Base-by-base conservation (phyloP, 2,113 vertebrate species). In the Brachypodius melanocephalos region DNA sequence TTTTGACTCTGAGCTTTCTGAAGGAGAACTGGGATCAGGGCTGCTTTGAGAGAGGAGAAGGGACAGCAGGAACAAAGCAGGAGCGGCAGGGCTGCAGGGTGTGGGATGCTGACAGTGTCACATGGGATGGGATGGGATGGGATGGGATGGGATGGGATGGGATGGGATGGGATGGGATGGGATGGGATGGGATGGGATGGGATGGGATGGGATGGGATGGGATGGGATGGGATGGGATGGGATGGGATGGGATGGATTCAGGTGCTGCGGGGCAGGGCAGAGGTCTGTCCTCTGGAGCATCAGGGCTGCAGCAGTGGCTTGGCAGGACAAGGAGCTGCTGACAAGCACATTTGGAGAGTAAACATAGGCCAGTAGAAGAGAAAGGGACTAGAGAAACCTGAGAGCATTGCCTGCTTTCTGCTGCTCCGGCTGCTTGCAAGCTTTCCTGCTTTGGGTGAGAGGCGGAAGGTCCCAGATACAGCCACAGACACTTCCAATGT, bases 41-140 rank as follows among this genome's bases (percentile, higher is more conserved):
- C 12, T 76, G 42, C 49, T 92, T 45, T 1, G 3, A 36, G 17
- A 59, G 25, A 31, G 34, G 25, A 58, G 8, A 29, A 13, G 25
- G 19, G 17, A 38, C 51, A 57, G 21, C 25, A 84, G 46, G 28
- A 31, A 74, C 21, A 69, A 68, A 77, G 29, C 40, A 43, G 46
- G 8, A 26, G 5, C 16, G 7, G 4, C 14, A 68, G 49, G 12
- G 21, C 57, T 63, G 67, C 12, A 40, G 51, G 8, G 14, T 49
- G 8, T 26, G 40, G 40, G 9, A 36, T 75, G 18, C 26, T 67
- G 34, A 43, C 28, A 84, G 28, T 0, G 0, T 31, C 3, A 14
- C 1, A 20, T 74, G 40, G 42, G 38, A 46, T 45, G 43, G 42
- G 42, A 42, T 42, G 42, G 42, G 42, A 3, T 55, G 43, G 48